A percentile compares a stretch with the other conserved stretches of the same genome.
Evolutionary conservation across 2,888 invertebrate species (phyloP).

Genomic region (Protula sp.): DNA sequence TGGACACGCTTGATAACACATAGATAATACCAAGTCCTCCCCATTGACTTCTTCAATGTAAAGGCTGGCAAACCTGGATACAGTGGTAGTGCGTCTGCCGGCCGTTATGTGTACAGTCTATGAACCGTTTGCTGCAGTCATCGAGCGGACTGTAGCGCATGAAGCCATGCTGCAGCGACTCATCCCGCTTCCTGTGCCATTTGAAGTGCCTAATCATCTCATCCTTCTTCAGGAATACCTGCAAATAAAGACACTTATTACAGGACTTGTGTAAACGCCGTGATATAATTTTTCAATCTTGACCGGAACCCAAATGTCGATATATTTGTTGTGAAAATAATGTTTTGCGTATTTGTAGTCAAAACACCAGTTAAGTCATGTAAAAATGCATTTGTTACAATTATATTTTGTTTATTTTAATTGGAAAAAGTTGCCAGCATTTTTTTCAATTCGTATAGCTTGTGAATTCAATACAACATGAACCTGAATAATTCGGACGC

Average conservation of each 20-base stretch:
- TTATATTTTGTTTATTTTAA: too few relatives aligned
- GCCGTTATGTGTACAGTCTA: constrained; percentile 77
- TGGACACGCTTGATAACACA: too few relatives aligned
- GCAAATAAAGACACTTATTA: constrained; percentile 11
- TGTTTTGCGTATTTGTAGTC: too few relatives aligned
- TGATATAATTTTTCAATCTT: background rate
- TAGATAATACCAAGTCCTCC: too few relatives aligned
- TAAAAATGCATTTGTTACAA: too few relatives aligned
- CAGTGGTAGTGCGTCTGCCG: constrained; percentile 97
- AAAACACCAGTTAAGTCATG: too few relatives aligned
- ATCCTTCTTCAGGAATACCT: constrained; percentile 94
- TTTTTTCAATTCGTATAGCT: too few relatives aligned
- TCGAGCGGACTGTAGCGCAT: constrained; percentile 91
- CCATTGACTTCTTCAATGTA: too few relatives aligned
- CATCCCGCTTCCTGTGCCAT: constrained; percentile 98
- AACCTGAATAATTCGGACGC: too few relatives aligned
- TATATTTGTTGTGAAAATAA: background rate
- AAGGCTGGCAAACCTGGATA: constrained; percentile 58
- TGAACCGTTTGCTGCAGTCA: constrained; percentile 82
- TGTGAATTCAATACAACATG: too few relatives aligned
- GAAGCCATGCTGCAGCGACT: constrained; percentile 91
- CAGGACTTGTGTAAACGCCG: too few relatives aligned
- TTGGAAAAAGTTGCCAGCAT: too few relatives aligned
- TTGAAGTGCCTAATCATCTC: constrained; percentile 98
- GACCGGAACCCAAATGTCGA: background rate